Evolutionary conservation across 2,888 invertebrate species (phyloP).

Genomic region (Pocota personata): DNA sequence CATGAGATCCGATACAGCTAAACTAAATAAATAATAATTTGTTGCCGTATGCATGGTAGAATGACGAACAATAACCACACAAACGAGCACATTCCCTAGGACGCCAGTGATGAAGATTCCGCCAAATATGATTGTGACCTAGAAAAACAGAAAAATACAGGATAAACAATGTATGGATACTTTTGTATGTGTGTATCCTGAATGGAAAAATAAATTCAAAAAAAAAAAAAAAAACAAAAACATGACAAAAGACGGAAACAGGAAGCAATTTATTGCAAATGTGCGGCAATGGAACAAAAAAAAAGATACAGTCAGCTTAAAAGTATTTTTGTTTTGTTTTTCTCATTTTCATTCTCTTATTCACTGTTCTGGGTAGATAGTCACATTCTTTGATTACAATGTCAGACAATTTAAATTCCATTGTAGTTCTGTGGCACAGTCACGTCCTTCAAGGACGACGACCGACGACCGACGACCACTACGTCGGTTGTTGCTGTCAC

Average conservation of each 20-base stretch:
- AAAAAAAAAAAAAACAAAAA: neutral
- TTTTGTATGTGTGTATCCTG: neutral
- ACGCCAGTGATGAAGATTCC: constrained; percentile 92
- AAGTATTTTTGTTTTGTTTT: constrained; percentile 17
- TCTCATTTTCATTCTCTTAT: neutral
- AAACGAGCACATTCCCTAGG: constrained; percentile 92
- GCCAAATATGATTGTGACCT: constrained; percentile 87
- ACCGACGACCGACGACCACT: too few species aligned
- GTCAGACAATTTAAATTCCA: constrained; percentile 61
- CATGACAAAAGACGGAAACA: constrained; percentile 31
- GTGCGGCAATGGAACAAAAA: constrained; percentile 31
- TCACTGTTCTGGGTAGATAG: constrained; percentile 6
- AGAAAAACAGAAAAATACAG: constrained; percentile 75
- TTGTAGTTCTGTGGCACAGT: constrained; percentile 20
- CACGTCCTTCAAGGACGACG: constrained; percentile 51
- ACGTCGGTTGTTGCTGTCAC: too few species aligned
- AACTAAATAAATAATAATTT: constrained; percentile 94
- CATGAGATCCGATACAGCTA: constrained; percentile 93
- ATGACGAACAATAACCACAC: constrained; percentile 92
- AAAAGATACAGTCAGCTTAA: constrained; percentile 28
- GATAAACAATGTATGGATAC: constrained; percentile 4
- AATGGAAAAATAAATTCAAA: too few species aligned
- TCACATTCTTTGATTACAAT: constrained; percentile 46
- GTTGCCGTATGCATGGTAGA: constrained; percentile 94
- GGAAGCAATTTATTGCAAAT: constrained; percentile 69